Evolutionary conservation across 1,140 invertebrate genomes (phyloP), one percentile per base, ranked within the genome.

Genomic region (Megathymus violae): DNA sequence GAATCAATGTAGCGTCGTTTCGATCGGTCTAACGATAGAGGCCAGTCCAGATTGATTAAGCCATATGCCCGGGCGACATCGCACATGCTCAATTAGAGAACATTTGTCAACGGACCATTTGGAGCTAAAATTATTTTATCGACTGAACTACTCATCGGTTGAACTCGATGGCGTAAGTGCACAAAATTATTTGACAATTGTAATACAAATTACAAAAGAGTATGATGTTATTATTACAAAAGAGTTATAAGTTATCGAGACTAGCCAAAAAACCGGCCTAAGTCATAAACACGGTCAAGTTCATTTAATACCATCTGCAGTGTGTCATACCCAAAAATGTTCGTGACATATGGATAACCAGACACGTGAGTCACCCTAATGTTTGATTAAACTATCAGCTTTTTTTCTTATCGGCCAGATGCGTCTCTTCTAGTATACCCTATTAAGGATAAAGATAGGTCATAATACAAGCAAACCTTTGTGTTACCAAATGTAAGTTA

Each of bases 401-500:
- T 27, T 13, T 47, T 47, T n/a, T 43, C 40, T 43, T 47, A n/a
- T 47, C 7, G 7, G 25, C 11, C 44, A 47, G 19, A 47, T 47
- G 44, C n/a, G n/a, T n/a, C 6, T 47, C 40, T 3, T 43, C 40
- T 43, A 17, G 16, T 4, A 17, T 9, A 43, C 50, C 40, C 17
- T 65, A 74, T 74, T 62, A 48, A 71, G 69, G 44, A 16, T 22
- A 5, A 5, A 22, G 19, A 22, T 22, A 22, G 19, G 19, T 22
- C 19, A 22, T 22, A n/a, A n/a, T n/a, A n/a, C n/a, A n/a, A n/a
- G n/a, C n/a, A n/a, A n/a, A n/a, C n/a, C n/a, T n/a, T n/a, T n/a
- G n/a, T n/a, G n/a, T n/a, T n/a, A n/a, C n/a, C n/a, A n/a, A n/a
- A n/a, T n/a, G n/a, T n/a, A n/a, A n/a, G n/a, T n/a, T n/a, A n/a